Evolutionary conservation across 2,888 invertebrate species (phyloP).

Genomic region (Ephialtes manifestator): DNA sequence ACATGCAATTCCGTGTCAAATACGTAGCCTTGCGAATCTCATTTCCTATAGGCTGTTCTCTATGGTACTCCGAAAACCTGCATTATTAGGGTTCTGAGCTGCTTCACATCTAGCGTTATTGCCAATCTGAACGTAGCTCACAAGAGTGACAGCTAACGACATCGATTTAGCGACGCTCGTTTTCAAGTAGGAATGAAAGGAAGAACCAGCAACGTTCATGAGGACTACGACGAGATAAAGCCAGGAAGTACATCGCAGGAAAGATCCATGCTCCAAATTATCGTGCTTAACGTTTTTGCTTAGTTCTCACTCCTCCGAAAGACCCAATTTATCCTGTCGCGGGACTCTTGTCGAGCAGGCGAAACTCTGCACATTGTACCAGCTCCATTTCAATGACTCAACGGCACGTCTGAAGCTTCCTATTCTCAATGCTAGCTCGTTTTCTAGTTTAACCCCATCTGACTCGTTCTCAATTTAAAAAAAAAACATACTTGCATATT

Average conservation of each 20-base stretch:
- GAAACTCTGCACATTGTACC: constrained; percentile 8
- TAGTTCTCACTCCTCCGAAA: constrained; percentile 16
- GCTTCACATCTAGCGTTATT: not conserved
- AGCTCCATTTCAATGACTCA: constrained; percentile 17
- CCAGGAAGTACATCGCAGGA: constrained; percentile 11
- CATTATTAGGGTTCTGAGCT: not conserved
- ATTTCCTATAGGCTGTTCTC: not conserved
- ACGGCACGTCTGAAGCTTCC: constrained; percentile 2
- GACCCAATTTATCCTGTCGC: constrained; percentile 27
- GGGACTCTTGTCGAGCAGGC: constrained; percentile 23
- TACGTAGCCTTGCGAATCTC: too few species aligned
- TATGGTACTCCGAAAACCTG: not conserved
- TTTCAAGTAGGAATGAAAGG: constrained; percentile 25
- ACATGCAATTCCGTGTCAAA: not conserved
- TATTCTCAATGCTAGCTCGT: constrained; percentile 24
- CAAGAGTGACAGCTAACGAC: constrained; percentile 27
- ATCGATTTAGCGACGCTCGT: constrained; percentile 14
- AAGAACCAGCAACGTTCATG: constrained; percentile 28
- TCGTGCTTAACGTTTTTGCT: constrained; percentile 42
- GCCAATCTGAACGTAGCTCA: constrained; percentile 10
- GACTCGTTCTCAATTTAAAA: not conserved
- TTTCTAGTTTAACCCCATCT: constrained; percentile 5
- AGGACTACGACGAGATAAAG: constrained; percentile 7
- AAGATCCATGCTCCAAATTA: constrained; percentile 31
- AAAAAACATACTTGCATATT: not conserved